phyloP scores from a whole-genome alignment of 1,140 invertebrate species.

The Heliothis subflexa region DNA sequence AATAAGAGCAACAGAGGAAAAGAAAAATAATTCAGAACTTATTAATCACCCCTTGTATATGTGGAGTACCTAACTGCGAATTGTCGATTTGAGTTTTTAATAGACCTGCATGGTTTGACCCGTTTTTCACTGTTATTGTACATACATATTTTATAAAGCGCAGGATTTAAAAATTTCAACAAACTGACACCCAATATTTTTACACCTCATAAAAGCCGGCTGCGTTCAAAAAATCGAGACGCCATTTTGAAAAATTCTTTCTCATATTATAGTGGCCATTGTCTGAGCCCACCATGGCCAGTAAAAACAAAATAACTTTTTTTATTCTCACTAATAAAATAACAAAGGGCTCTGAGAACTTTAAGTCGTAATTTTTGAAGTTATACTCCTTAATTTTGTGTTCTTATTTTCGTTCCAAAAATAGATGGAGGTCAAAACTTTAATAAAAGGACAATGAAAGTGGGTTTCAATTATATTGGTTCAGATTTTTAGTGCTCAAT shows the following conservation, averaged over 20 bases:
- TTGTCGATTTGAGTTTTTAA: too few species aligned
- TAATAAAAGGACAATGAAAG: not conserved
- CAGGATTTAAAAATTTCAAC: not conserved
- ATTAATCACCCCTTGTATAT: too few species aligned
- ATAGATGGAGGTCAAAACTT: not conserved
- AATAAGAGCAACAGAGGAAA: too few species aligned
- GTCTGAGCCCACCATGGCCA: not conserved
- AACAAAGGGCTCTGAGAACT: not conserved
- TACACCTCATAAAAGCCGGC: not conserved
- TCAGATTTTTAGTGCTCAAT: not conserved
- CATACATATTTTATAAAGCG: too few species aligned
- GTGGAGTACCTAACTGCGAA: too few species aligned
- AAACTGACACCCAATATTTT: conserved; percentile 2
- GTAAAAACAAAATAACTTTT: conserved; percentile 21
- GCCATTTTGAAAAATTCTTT: conserved; percentile 23
- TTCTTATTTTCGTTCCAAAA: conserved; percentile 10
- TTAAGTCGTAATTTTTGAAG: not conserved
- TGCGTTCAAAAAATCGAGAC: not conserved
- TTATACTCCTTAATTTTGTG: not conserved
- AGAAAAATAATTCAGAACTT: too few species aligned
- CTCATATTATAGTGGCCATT: conserved; percentile 7
- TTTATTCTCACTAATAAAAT: not conserved
- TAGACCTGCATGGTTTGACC: too few species aligned
- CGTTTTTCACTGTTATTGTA: too few species aligned
- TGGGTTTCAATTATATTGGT: not conserved